Percentiles rank a stretch among this genome's conserved stretches.
phyloP scores from a whole-genome alignment of 2,888 invertebrate species.

The Magallana nippona region DNA sequence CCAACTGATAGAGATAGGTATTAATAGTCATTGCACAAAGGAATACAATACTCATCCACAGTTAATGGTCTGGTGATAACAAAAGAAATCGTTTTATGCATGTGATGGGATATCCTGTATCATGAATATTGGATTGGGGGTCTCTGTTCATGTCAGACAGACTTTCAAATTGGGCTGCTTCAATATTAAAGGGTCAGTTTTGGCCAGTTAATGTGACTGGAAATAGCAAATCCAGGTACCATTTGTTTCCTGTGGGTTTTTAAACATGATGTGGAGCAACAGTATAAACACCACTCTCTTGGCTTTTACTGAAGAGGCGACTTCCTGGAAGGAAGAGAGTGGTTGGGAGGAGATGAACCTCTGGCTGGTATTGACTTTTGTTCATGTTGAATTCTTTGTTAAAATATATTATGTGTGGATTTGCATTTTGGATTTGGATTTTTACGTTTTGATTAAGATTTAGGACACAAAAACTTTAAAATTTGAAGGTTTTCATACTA shows the following conservation, averaged over 20 bases:
- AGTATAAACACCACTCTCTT: neutral
- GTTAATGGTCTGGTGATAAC: neutral
- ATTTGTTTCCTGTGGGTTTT: slow-evolving; percentile 19
- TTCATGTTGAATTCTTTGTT: neutral
- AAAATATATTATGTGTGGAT: too few relatives aligned
- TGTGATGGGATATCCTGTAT: slow-evolving; percentile 11
- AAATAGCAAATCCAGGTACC: neutral
- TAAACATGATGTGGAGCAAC: neutral
- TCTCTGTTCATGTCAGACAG: neutral
- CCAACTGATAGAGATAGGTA: neutral
- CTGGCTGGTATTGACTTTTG: neutral
- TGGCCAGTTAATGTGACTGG: neutral
- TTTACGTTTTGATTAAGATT: too few relatives aligned
- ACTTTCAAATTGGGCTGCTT: neutral
- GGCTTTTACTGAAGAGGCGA: neutral
- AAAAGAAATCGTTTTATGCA: neutral
- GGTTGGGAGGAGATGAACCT: neutral
- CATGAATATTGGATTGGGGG: neutral
- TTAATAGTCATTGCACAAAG: neutral
- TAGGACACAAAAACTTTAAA: too few relatives aligned
- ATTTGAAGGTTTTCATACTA: too few relatives aligned
- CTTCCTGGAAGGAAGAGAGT: slow-evolving; percentile 8
- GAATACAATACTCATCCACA: neutral
- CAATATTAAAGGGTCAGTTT: neutral
- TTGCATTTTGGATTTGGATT: too few relatives aligned